phyloP scores from a whole-genome alignment of 2,113 vertebrate genomes.

The Atlantisia rogersi region DNA sequence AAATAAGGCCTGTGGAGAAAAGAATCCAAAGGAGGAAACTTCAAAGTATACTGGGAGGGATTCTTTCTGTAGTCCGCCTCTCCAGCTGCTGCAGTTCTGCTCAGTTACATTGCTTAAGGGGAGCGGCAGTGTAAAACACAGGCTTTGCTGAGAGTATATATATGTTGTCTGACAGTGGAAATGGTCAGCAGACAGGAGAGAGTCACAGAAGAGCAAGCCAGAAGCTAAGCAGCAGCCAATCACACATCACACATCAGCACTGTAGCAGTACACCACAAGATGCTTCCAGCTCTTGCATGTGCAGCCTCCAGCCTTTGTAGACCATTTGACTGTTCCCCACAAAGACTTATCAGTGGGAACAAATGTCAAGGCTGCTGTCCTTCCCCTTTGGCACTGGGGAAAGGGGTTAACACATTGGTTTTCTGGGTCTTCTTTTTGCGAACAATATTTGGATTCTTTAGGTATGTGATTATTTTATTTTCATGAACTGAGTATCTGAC shows the following conservation, averaged over 20 bases:
- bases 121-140: not conserved
- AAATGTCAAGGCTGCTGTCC: not conserved
- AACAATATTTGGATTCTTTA: not conserved
- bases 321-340: not conserved
- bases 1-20: not conserved
- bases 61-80: not conserved
- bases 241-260: not conserved
- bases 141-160: not conserved
- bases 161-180: not conserved
- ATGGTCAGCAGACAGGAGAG: not conserved
- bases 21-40: not conserved
- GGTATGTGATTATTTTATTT: not conserved
- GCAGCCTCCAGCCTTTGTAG: not conserved
- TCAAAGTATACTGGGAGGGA: not conserved
- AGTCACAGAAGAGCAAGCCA: not conserved
- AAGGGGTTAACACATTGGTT: not conserved
- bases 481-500: not conserved
- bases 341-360: not conserved
- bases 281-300: not conserved
- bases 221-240: not conserved
- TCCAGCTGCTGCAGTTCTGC: not conserved
- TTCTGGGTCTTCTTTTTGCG: not conserved
- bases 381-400: not conserved
- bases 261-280: not conserved
- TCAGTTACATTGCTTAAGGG: not conserved